Base-by-base conservation (phyloP, 2,888 invertebrate genomes). In the Tenthredo distinguenda region DNA sequence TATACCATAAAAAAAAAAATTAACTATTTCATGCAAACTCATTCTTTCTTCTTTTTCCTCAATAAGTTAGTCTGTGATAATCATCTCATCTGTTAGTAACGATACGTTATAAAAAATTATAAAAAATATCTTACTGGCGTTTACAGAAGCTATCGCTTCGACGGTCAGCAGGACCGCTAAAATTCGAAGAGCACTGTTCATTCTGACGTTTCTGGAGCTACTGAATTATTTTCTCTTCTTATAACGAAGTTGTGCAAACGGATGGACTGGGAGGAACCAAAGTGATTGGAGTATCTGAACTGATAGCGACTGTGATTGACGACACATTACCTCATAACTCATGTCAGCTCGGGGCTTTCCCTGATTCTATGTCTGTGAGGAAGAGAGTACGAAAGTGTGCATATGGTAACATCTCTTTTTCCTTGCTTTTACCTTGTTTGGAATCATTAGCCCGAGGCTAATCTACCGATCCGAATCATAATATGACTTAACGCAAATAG, bases 141-240 rank as follows among this genome's bases (percentile, higher is more conserved):
- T 62, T 81, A 40, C 9, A 37, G 15, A 37, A 79, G 34, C 55
- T 9, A 50, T 31, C 2, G n/a, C 12, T 58, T 21, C 37, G 6
- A 62, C 18, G 18, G n/a, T 62, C 12, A 77, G 2, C 12, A 77
- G 76, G 12, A 79, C 21, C 58, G 79, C n/a, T 21, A 10, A 62
- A 62, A 81, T 81, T 58, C 2, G 12, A n/a, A n/a, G 81, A 58
- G 81, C 58, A 62, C 58, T 12, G 62, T 81, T 40, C 81, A 81
- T 81, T 62, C 37, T 37, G 81, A 26, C 31, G 81, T 62, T 81
- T 62, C 15, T 34, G 21, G 31, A 81, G 40, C 62, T 21, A 81
- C 81, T 81, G 81, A 37, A 40, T 12, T 77, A 55, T 77, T 34
- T 6, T 31, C 40, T 74, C n/a, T 6, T 50, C 50, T 50, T 50